Percentiles rank a stretch among this genome's conserved stretches.
Evolutionary conservation across 1,140 invertebrate genomes (phyloP).

Genomic region (Druon quercuslanigerum): DNA sequence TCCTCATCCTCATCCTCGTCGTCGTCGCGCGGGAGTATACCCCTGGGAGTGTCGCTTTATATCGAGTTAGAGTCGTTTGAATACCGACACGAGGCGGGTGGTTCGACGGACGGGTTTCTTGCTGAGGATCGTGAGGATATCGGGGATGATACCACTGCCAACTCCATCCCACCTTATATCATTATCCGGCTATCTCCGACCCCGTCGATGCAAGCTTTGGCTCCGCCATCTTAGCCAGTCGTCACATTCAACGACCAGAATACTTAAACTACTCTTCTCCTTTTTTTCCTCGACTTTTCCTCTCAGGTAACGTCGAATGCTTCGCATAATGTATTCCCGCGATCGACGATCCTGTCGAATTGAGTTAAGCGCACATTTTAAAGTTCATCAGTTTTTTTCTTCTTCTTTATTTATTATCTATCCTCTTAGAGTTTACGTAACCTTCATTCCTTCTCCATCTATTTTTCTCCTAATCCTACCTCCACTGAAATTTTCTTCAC

Average conservation of each 20-base stretch:
- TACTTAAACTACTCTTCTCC: constrained; percentile 65
- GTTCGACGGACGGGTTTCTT: too few relatives aligned
- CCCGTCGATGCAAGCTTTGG: constrained; percentile 34
- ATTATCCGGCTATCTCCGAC: constrained; percentile 64
- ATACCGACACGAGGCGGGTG: constrained; percentile 59
- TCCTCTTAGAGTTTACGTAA: too few relatives aligned
- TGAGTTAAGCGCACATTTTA: constrained; percentile 55
- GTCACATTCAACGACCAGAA: constrained; percentile 66
- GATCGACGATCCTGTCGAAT: constrained; percentile 55
- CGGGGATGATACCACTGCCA: constrained; percentile 64
- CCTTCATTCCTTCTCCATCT: too few relatives aligned
- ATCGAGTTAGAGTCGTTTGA: constrained; percentile 74
- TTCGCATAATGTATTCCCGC: constrained; percentile 73
- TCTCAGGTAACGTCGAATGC: constrained; percentile 59
- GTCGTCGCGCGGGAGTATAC: constrained; percentile 51
- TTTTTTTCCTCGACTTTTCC: not conserved
- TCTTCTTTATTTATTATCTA: too few relatives aligned
- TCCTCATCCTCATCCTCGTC: too few relatives aligned
- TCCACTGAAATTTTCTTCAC: too few relatives aligned
- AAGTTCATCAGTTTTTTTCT: not conserved
- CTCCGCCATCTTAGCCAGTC: constrained; percentile 53
- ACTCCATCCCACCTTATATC: constrained; percentile 60
- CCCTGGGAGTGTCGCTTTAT: constrained; percentile 68
- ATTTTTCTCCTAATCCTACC: too few relatives aligned
- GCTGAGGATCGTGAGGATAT: constrained; percentile 47